Conservation (phyloP, 2,888 invertebrate species). For the Tetramorium bicarinatum region DNA sequence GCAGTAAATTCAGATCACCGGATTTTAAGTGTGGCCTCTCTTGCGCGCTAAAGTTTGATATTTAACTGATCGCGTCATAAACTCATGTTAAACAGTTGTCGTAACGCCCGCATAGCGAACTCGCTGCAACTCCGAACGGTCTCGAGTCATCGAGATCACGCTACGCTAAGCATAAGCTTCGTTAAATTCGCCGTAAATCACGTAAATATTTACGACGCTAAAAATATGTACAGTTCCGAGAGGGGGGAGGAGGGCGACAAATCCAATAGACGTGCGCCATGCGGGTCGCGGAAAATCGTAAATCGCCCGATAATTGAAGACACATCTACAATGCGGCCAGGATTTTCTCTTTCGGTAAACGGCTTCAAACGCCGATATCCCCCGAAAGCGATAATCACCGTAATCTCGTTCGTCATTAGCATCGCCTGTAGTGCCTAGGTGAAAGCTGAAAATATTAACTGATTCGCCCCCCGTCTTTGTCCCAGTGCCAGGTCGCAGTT, state of each 20-base stretch:
- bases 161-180: constrained; percentile 22
- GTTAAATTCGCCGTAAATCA: constrained; percentile 53
- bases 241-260: neutral
- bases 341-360: constrained; percentile 4
- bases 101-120: constrained; percentile 41
- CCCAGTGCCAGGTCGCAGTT: constrained; percentile 38
- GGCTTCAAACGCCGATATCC: constrained; percentile 4
- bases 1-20: constrained; percentile 31
- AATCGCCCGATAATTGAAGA: constrained; percentile 33
- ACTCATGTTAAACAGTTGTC: constrained; percentile 38
- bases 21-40: constrained; percentile 21
- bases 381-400: constrained; percentile 48
- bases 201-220: constrained; percentile 51
- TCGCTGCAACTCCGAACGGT: constrained; percentile 13
- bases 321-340: constrained; percentile 18
- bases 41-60: constrained; percentile 23
- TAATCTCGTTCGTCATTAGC: constrained; percentile 62
- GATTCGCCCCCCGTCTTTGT: constrained; percentile 25
- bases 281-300: constrained; percentile 48
- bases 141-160: constrained; percentile 27
- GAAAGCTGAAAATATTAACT: constrained; percentile 51
- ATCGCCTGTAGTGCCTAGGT: constrained; percentile 1
- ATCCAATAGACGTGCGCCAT: constrained; percentile 34
- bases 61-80: constrained; percentile 43
- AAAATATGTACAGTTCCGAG: constrained; percentile 31